These are phyloP conservation scores for Choreutis nemorana DNA, from an alignment of 2,888 invertebrate genomes.

Conservation along the genomic window DNA sequence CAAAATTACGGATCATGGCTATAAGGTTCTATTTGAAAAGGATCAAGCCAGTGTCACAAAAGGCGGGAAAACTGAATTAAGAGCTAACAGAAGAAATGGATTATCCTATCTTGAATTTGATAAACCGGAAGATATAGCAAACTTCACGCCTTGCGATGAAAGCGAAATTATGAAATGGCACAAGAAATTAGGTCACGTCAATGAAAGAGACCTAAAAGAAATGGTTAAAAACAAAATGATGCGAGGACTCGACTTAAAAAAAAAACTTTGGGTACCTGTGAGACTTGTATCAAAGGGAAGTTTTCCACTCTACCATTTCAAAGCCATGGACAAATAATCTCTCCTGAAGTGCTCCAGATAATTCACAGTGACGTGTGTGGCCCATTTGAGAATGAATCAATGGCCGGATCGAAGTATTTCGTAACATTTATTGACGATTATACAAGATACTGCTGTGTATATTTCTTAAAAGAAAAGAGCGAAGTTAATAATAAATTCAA, in stretches of 20 bases:
- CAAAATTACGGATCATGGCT: constrained; percentile 6
- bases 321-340: not conserved
- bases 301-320: constrained; percentile 3
- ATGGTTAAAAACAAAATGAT: constrained; percentile 4
- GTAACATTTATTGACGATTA: constrained; percentile 11
- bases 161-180: constrained; percentile 1
- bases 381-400: constrained; percentile 2
- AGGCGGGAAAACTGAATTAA: constrained; percentile 1
- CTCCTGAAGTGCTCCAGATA: constrained; percentile 4
- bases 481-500: constrained; percentile 7
- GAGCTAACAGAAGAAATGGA: constrained; percentile 4
- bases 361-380: constrained; percentile 9
- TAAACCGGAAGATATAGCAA: no score
- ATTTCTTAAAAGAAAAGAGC: constrained; percentile 7
- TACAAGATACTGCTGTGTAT: constrained; percentile 7
- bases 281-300: constrained; percentile 7
- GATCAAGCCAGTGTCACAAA: constrained; percentile 1
- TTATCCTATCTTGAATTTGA: constrained; percentile 2
- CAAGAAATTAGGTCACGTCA: constrained; percentile 4
- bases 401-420: constrained; percentile 3
- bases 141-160: no score
- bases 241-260: constrained; percentile 2
- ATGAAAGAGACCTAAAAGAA: constrained; percentile 1
- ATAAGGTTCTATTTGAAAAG: constrained; percentile 4
- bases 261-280: constrained; percentile 2